Evolutionary conservation across 2,113 vertebrate species (phyloP).

Genomic region (Lucifuga dentata): DNA sequence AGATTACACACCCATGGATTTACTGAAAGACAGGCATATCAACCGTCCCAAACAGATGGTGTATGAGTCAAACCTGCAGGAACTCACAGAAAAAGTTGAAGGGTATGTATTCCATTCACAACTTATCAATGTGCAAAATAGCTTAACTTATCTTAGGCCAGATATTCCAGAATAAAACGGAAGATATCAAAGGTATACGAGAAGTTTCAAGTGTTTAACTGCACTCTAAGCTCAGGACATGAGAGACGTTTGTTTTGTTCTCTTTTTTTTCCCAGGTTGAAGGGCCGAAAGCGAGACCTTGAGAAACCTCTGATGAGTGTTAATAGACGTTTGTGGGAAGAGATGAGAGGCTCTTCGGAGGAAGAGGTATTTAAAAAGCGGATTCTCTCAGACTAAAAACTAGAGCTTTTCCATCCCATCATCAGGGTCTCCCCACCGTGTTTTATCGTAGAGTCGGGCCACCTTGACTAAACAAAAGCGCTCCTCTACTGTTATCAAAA

Average conservation of each 20-base stretch:
- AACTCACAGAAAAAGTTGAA: conserved; percentile 83
- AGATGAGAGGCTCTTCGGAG: conserved; percentile 68
- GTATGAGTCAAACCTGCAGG: conserved; percentile 87
- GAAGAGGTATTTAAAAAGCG: conserved; percentile 79
- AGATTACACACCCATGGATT: conserved; percentile 76
- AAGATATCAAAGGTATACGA: no score
- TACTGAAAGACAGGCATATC: conserved; percentile 85
- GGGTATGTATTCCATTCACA: conserved; percentile 84
- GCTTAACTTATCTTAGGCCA: no score
- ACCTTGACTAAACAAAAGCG: no score
- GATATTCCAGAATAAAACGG: no score
- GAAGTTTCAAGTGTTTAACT: no score
- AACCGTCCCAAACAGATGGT: conserved; percentile 86
- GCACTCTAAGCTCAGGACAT: no score
- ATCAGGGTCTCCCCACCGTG: no score
- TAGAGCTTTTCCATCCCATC: no score
- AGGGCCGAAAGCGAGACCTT: conserved; percentile 70
- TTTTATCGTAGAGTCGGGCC: no score
- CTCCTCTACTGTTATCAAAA: no score
- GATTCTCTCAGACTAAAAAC: no score
- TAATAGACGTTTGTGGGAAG: conserved; percentile 73
- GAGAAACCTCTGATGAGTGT: conserved; percentile 72
- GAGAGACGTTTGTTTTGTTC: not conserved
- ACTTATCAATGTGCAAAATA: no score
- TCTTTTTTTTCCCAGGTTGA: conserved; percentile 65